Evolutionary conservation across 2,797 vertebrate genomes (phyloP), one percentile per base, ranked within the genome.

Genomic region (Emys orbicularis): DNA sequence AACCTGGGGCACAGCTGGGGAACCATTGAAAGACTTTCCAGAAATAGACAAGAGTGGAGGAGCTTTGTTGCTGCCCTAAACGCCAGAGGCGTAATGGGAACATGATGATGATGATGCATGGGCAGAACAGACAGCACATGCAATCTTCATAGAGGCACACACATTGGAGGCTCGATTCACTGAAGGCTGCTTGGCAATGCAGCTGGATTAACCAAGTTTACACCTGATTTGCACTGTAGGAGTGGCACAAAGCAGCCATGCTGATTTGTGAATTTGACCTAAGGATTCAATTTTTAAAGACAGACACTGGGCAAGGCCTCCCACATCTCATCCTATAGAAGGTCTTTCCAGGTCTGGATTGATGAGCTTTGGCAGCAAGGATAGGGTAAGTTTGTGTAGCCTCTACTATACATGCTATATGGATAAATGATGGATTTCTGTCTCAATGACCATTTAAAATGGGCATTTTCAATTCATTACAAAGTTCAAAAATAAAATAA

Each of bases 341-440:
- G 18, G 19, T 72, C 19, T 21, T 18, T 72, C 65, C 37, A 23
- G 68, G 5, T 72, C 68, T 41, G 37, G 21, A 72, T 41, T 9
- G 65, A 72, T 72, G 10, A 9, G 37, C 19, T 21, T 72, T 23
- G 65, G n/a, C n/a, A 41, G 37, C 9, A 72, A 23, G 21, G 37
- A 72, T 19, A 21, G n/a, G 19, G n/a, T 8, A 47, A 5, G 3
- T 79, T 54, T 81, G 49, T 31, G 53, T n/a, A 21, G 34, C 50
- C 44, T 49, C 5, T 65, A 1, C 1, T 80, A 81, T 47, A 83
- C 61, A 86, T 77, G 3, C 3, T 57, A 0, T 0, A 0, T 31
- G 13, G 4, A 41, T 77, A 81, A 82, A 29, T 44, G 3, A 97
- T 93, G 87, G 15, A n/a, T 5, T 18, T 86, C 29, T 61, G 18